Evolutionary conservation across 2,797 vertebrate species (phyloP), one percentile per base, ranked within the genome.

Genomic region (Xiphophorus birchmanni): DNA sequence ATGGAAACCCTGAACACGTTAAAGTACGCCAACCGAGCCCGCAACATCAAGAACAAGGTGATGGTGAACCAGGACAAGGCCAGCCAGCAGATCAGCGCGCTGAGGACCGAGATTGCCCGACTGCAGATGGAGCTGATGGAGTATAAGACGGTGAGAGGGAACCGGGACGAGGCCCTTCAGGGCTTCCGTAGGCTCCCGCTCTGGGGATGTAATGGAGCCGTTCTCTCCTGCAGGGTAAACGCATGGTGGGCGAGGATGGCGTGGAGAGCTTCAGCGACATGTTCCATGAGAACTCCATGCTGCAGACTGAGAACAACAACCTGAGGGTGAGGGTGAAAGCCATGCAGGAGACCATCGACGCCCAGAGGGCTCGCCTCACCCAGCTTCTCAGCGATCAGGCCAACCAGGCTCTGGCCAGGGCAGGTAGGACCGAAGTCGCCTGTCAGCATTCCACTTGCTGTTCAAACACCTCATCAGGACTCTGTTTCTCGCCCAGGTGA

Each of bases 1-100:
- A 99, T 99, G 99, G 99, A 99, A 94, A 99, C 99, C 0, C 79
- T 99, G 87, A 99, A 99, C 95, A 96, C 97, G 0, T 77, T 99
- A 0, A 99, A 99, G 84, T 99, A 99, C 0, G 98, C 99, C 52
- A 99, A 99, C 91, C 95, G 99, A 17, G 99, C 98, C 0, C 95
- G 98, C 9, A 99, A 99, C 95, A 99, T 99, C 88, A 99, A 99
- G 95, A 99, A 99, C 94, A 99, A 98, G 84, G 97, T 99, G 89
- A 87, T 97, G 96, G 96, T 98, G 88, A 99, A 99, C 95, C 99
- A 99, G 90, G 99, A 99, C 81, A 95, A 95, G 84, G 97, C 98
- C 78, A 99, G 98, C 82, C 99, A 99, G 73, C 99, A 99, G 93
- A 99, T 99, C 92, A 99, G 96, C 26, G 93, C 97, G 7, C 94